These are phyloP conservation scores for Capreolus pygargus DNA, from an alignment of 2,113 vertebrate species.

Conservation along the genomic window DNA sequence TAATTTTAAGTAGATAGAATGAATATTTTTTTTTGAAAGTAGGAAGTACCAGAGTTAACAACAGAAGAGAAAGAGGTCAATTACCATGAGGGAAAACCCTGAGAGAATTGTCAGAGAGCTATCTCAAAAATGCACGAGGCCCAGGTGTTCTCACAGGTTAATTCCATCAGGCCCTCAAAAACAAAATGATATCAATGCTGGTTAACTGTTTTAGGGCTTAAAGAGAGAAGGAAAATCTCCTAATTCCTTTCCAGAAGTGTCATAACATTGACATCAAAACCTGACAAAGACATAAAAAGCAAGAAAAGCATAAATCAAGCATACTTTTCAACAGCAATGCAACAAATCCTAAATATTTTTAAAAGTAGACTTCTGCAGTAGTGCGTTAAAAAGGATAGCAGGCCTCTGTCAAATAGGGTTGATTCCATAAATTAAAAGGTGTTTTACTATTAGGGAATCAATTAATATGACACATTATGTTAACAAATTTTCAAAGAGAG, in stretches of 20 bases:
- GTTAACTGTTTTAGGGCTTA: neutral
- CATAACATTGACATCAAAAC: neutral
- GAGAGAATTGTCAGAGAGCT: neutral
- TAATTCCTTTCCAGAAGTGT: neutral
- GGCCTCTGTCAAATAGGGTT: neutral
- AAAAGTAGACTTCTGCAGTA: no score
- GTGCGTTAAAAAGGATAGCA: neutral
- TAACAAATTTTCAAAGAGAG: conserved; percentile 2
- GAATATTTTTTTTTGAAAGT: neutral
- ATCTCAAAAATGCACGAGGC: neutral
- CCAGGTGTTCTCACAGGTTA: neutral
- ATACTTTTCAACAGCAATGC: neutral
- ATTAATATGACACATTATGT: neutral
- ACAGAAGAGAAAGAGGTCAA: neutral
- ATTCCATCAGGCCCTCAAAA: neutral
- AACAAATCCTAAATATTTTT: neutral
- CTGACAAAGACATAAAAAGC: neutral
- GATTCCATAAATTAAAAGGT: conserved; percentile 22
- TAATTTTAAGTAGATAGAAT: neutral
- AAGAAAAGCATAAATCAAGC: neutral
- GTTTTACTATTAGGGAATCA: neutral
- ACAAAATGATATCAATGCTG: neutral
- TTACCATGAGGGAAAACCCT: neutral
- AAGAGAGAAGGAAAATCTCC: neutral
- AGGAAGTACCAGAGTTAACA: neutral